Evolutionary conservation across 2,888 invertebrate genomes (phyloP), one percentile per base, ranked within the genome.

Genomic region (Seira sanloemensis): DNA sequence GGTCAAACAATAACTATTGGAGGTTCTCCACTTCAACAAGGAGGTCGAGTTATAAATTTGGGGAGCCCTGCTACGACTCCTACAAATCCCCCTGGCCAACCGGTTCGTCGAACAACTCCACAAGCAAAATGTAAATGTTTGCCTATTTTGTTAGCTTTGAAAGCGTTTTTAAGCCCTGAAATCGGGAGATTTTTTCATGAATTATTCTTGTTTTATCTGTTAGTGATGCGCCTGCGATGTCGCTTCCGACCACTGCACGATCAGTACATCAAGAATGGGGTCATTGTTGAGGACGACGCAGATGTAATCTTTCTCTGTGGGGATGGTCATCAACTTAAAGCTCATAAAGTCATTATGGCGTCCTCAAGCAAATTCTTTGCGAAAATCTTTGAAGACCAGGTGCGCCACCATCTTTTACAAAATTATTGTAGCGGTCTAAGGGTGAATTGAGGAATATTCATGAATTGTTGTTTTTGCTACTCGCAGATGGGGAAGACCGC

Each of bases 321-420:
- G 7, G 88, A 88, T 77, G 88, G 88, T 21, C 77, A 85, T 62
- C 79, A 82, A 19, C 75, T 88, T 21, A 54, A 67, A 9, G 88
- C 82, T 16, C 89, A 89, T 73, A 87, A 87, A 82, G 79, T 89
- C 9, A 88, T 89, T 12, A 67, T 89, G 76, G 84, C 86, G 0
- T 79, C 87, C n/a, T 78, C 86, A 2, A 88, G 88, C 7, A 87
- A 85, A 54, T 88, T 88, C 25, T 89, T 88, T 58, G 75, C 78
- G 0, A 81, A 85, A 12, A 37, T 88, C 7, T 88, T 89, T 76
- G 74, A 69, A 21, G 89, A 86, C 75, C 89, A 89, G 87, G 89
- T 89, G 86, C 19, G 16, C 25, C 1, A 12, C 25, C 1, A 24
- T 58, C 58, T 73, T 73, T 18, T n/a, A 37, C 37, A 21, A 21